Evolutionary conservation across 2,797 vertebrate species (phyloP).

Genomic region (Rhinella marina): DNA sequence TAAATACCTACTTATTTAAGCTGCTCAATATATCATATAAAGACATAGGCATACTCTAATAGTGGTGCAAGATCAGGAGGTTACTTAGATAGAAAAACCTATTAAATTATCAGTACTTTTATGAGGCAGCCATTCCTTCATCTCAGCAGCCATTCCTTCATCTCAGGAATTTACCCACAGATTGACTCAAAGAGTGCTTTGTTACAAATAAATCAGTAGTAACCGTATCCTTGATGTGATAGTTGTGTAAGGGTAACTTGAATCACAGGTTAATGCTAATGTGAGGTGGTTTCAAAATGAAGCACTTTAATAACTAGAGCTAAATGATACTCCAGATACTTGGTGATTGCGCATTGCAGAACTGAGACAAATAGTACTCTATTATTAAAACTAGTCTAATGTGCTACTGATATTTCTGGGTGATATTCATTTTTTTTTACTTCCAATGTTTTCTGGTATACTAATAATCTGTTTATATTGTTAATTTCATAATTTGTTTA

Average conservation of each 20-base stretch:
- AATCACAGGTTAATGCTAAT: conserved; percentile 50
- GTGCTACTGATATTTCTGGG: neutral
- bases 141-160: conserved; percentile 34
- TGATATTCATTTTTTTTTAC: neutral
- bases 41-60: neutral
- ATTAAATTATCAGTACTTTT: conserved; percentile 41
- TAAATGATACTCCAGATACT: neutral
- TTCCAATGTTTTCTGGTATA: neutral
- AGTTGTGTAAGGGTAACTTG: conserved; percentile 30
- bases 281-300: conserved; percentile 26
- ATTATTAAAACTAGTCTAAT: neutral
- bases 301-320: conserved; percentile 26
- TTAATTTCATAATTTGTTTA: neutral
- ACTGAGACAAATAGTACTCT: neutral
- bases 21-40: neutral
- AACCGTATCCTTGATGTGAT: conserved; percentile 49
- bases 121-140: conserved; percentile 25
- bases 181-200: conserved; percentile 46
- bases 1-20: neutral
- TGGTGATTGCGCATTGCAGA: neutral
- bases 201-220: conserved; percentile 43
- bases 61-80: neutral
- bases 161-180: conserved; percentile 51
- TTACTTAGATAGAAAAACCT: conserved; percentile 34
- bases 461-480: neutral